Conservation (phyloP, 2,113 vertebrate species). For the Etheostoma spectabile region DNA sequence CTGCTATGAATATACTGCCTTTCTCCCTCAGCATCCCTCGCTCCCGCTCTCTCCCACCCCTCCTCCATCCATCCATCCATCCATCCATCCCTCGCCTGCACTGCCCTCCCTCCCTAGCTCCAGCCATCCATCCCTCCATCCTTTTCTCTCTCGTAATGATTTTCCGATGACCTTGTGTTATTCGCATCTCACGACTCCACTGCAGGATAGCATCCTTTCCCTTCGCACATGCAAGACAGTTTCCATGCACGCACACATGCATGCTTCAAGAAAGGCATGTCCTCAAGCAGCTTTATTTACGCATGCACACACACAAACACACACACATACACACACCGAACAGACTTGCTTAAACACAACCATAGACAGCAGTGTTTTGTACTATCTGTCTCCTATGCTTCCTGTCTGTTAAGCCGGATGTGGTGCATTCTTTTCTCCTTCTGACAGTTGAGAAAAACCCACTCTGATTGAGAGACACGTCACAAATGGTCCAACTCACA, state of each 20-base stretch:
- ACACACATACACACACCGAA: conserved; percentile 2
- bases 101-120: conserved; percentile 16
- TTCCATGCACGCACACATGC: not conserved
- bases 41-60: conserved; percentile 41
- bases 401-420: conserved; percentile 69
- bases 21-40: conserved; percentile 80
- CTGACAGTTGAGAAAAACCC: conserved; percentile 42
- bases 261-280: not conserved
- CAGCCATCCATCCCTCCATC: conserved; percentile 21
- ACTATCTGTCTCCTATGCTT: conserved; percentile 52
- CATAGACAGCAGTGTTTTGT: conserved; percentile 25
- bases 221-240: conserved; percentile 15
- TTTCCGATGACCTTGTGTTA: conserved; percentile 84
- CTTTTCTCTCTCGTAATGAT: conserved; percentile 59
- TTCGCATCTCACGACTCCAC: conserved; percentile 50
- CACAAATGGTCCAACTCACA: conserved; percentile 20
- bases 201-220: conserved; percentile 53
- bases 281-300: conserved; percentile 4
- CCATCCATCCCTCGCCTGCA: conserved; percentile 55
- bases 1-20: conserved; percentile 86
- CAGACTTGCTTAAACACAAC: conserved; percentile 21
- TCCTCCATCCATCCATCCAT: conserved; percentile 42
- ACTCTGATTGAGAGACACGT: conserved; percentile 5
- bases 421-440: conserved; percentile 16
- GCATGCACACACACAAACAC: not conserved